Evolutionary conservation across 2,113 vertebrate species (phyloP), one percentile per base, ranked within the genome.

Genomic region (Clarias batrachus): DNA sequence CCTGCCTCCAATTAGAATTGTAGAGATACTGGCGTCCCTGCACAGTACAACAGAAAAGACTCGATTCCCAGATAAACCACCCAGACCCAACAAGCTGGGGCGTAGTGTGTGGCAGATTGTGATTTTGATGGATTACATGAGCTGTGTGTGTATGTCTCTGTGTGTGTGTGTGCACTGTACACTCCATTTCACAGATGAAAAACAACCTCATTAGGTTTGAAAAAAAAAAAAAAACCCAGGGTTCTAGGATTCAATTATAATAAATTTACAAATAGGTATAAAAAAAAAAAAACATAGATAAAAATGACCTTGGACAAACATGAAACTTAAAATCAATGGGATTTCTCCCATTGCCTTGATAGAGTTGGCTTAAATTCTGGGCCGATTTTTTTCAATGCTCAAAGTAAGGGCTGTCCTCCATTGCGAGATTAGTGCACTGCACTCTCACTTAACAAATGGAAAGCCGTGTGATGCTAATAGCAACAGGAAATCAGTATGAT

Each of bases 1-100:
- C 96, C 96, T 96, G 95, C 93, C 92, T 94, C 93, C 95, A 95
- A 96, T 96, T 95, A 94, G 94, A 93, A 94, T 94, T 93, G 93
- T 91, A 94, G 92, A 94, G 93, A 94, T 92, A 93, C 89, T 85
- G 84, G 83, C 91, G 87, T 91, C 91, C 90, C 89, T 81, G 85
- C 82, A 88, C 83, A 74, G 27, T 89, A 86, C 89, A 73, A 80
- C 81, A 89, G 88, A 91, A 85, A 90, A 86, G 84, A 85, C 71
- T 33, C 33, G 92, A 92, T 92, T 66, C 71, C 62, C 86, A 89
- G 92, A 92, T 92, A 91, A 87, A 90, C 87, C 37, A 23, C 76
- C 66, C 89, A 90, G 90, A 92, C 89, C 89, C 89, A 91, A 91
- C 91, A 92, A 88, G 73, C 78, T 82, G 59, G 78, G 73, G 65